Conservation (phyloP, 2,888 invertebrate genomes). For the Smittia aterrima region DNA sequence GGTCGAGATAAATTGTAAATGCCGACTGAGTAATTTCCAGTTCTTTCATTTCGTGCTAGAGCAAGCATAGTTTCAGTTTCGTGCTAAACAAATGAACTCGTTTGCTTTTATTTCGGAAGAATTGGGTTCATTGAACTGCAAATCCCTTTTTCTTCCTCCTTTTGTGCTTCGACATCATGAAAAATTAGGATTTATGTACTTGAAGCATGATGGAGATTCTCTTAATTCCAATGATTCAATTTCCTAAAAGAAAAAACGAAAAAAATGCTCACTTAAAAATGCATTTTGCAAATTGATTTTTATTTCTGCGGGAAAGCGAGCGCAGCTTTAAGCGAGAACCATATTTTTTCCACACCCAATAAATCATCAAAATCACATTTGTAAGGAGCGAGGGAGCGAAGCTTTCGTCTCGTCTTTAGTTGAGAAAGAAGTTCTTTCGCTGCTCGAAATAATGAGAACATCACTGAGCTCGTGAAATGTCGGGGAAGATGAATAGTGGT, state of each 20-base stretch:
- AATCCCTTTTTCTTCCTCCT: not conserved
- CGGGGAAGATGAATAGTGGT: not conserved
- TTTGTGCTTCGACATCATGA: not conserved
- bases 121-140: conserved; percentile 36
- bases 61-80: not conserved
- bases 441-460: not conserved
- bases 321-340: not conserved
- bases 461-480: not conserved
- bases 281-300: conserved; percentile 32
- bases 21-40: not conserved
- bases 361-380: conserved; percentile 39
- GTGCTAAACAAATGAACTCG: conserved; percentile 21
- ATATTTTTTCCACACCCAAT: conserved; percentile 23
- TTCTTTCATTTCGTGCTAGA: not conserved
- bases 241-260: not conserved
- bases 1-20: not conserved
- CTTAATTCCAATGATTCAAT: not conserved
- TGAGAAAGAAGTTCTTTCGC: not conserved
- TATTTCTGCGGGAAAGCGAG: not conserved
- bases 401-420: not conserved
- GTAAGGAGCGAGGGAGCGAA: not conserved
- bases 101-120: conserved; percentile 13
- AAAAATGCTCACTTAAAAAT: conserved; percentile 25
- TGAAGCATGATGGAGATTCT: not conserved
- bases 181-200: conserved; percentile 26